These are phyloP conservation scores for Vanessa atalanta DNA, from an alignment of 1,140 invertebrate genomes.

Conservation along the genomic window DNA sequence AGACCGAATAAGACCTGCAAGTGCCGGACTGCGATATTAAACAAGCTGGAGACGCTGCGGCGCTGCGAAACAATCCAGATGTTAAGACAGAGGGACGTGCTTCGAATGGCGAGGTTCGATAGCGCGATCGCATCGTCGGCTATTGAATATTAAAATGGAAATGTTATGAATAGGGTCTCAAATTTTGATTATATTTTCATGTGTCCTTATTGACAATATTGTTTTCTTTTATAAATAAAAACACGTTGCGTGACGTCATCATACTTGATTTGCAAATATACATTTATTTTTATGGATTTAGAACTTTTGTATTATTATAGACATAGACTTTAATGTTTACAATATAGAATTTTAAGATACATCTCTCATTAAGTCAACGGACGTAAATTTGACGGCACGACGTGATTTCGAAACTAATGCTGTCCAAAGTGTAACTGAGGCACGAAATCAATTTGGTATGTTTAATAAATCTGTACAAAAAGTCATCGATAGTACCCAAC, in stretches of 20 bases:
- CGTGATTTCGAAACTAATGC: too few relatives aligned
- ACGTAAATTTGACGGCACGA: too few relatives aligned
- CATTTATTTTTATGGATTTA: too few relatives aligned
- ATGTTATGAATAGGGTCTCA: conserved; percentile 15
- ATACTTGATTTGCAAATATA: too few relatives aligned
- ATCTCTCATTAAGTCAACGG: too few relatives aligned
- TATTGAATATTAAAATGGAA: conserved; percentile 63
- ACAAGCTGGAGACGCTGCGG: conserved; percentile 55
- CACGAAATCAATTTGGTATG: too few relatives aligned
- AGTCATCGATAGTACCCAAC: too few relatives aligned
- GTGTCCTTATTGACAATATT: background rate
- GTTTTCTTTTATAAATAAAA: background rate
- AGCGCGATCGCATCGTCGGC: conserved; percentile 28
- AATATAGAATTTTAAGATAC: too few relatives aligned
- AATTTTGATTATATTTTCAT: conserved; percentile 16
- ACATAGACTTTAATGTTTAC: too few relatives aligned
- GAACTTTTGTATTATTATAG: too few relatives aligned
- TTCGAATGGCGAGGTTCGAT: conserved; percentile 42
- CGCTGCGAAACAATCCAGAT: conserved; percentile 72
- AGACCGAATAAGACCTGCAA: conserved; percentile 41
- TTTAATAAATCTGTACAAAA: too few relatives aligned
- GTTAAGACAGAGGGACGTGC: conserved; percentile 65
- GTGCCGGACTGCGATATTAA: conserved; percentile 53
- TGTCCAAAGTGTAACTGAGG: too few relatives aligned
- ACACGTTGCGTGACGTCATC: background rate